Evolutionary conservation across 2,797 vertebrate species (phyloP), one percentile per base, ranked within the genome.

Genomic region (Pseudotriccus pelzelni): DNA sequence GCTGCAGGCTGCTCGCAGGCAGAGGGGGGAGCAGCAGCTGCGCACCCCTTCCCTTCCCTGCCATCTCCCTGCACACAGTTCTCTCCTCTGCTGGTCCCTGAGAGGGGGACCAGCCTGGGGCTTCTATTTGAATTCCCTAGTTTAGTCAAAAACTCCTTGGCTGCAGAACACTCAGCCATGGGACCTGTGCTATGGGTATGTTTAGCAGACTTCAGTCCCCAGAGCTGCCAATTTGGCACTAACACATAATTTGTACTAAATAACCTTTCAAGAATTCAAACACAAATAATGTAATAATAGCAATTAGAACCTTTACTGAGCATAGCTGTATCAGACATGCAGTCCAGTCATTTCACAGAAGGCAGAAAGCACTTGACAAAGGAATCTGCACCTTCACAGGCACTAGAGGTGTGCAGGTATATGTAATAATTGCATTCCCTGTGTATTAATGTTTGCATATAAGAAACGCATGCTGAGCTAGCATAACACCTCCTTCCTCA

Each of bases 381-480:
- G 76, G 89, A 94, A 92, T 81, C 77, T 7, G 11, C 56, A 81
- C 72, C 90, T 87, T 96, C 80, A 53, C 62, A 55, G 59, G 78
- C 77, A 93, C 83, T 53, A 90, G 92, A 81, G n/a, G 78, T 78
- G 32, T 62, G 94, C 80, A 96, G 91, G 75, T 94, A 96, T 95
- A 94, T 46, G 75, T 34, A 94, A 93, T 94, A 95, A 94, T 95
- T 96, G 93, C 90, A 93, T 89, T 96, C 68, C 84, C 90, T 87
- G 67, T 90, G 89, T 96, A 94, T 93, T 96, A 95, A 83, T 95
- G 93, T 94, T 97, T 97, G 92, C 91, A 96, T 91, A 88, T 94
- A 93, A 91, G 90, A 96, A 97, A 95, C 39, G 83, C 95, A 95
- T 79, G 91, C 96, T 96, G 96, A 97, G 95, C 91, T 96, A 93